These are phyloP conservation scores for Pungitius pungitius DNA, from an alignment of 2,113 vertebrate species.

Conservation along the genomic window DNA sequence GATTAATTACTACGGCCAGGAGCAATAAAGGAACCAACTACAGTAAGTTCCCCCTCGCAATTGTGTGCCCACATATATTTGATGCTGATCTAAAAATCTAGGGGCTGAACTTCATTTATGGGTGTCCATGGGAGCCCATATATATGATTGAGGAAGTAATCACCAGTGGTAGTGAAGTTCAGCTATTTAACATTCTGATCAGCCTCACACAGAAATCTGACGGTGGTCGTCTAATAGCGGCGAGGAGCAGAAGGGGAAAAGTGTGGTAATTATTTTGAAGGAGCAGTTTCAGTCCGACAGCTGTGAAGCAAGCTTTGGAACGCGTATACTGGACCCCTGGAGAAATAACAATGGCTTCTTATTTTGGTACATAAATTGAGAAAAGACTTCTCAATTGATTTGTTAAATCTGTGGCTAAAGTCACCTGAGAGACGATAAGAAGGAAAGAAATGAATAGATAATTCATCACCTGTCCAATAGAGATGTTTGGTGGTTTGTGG, in stretches of 20 bases:
- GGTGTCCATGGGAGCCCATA: constrained; percentile 13
- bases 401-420: not conserved
- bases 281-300: constrained; percentile 30
- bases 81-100: constrained; percentile 43
- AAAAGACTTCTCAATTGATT: not conserved
- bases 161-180: constrained; percentile 29
- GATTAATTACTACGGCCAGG: constrained; percentile 71
- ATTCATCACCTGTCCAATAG: constrained; percentile 27
- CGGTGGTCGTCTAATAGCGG: constrained; percentile 33
- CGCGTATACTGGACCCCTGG: constrained; percentile 33
- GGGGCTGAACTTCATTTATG: constrained; percentile 51
- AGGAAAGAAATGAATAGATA: constrained; percentile 15
- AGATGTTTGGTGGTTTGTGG: constrained; percentile 41
- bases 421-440: not conserved
- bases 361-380: not conserved
- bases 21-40: constrained; percentile 59
- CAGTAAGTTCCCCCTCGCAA: constrained; percentile 55
- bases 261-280: constrained; percentile 38
- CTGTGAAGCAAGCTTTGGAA: constrained; percentile 19
- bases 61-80: constrained; percentile 36
- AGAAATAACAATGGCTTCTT: constrained; percentile 30
- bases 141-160: constrained; percentile 61
- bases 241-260: constrained; percentile 23
- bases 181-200: constrained; percentile 59
- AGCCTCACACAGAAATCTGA: constrained; percentile 28